Conservation (phyloP, 1,140 invertebrate species). For the Drosophila pectinifera region DNA sequence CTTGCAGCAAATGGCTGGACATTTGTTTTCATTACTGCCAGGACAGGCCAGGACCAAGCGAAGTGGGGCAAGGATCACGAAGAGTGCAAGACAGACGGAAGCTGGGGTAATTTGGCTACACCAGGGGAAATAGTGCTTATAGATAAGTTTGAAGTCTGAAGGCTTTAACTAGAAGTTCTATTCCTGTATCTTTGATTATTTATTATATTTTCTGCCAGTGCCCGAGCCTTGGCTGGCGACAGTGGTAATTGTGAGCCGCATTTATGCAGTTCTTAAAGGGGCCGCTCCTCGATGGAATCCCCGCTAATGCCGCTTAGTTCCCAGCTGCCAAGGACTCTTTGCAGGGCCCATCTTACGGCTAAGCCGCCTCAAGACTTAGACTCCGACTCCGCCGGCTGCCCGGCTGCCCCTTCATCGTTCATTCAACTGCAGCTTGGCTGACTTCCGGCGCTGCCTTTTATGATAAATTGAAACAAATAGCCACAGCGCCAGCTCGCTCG, state of each 20-base stretch:
- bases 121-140: slow-evolving; percentile 18
- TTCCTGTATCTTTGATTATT: neutral
- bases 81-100: slow-evolving; percentile 4
- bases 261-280: slow-evolving; percentile 53
- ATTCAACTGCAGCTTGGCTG: slow-evolving; percentile 79
- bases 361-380: slow-evolving; percentile 64
- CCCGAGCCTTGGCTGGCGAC: slow-evolving; percentile 1
- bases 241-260: slow-evolving; percentile 73
- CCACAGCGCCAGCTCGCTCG: slow-evolving; percentile 45
- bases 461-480: slow-evolving; percentile 84
- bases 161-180: too few relatives aligned
- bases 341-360: slow-evolving; percentile 51
- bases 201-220: slow-evolving; percentile 3
- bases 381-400: neutral
- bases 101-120: slow-evolving; percentile 42
- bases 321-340: slow-evolving; percentile 64
- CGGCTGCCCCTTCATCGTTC: slow-evolving; percentile 58
- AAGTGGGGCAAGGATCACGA: slow-evolving; percentile 1
- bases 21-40: slow-evolving; percentile 72
- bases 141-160: neutral
- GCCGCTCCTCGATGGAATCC: slow-evolving; percentile 43
- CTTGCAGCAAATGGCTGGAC: slow-evolving; percentile 40
- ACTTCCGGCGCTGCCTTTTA: slow-evolving; percentile 82
- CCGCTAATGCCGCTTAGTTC: slow-evolving; percentile 55
- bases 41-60: slow-evolving; percentile 3